Evolutionary conservation across 2,113 vertebrate species (phyloP), one percentile per base, ranked within the genome.

Genomic region (Paramormyrops kingsleyae): DNA sequence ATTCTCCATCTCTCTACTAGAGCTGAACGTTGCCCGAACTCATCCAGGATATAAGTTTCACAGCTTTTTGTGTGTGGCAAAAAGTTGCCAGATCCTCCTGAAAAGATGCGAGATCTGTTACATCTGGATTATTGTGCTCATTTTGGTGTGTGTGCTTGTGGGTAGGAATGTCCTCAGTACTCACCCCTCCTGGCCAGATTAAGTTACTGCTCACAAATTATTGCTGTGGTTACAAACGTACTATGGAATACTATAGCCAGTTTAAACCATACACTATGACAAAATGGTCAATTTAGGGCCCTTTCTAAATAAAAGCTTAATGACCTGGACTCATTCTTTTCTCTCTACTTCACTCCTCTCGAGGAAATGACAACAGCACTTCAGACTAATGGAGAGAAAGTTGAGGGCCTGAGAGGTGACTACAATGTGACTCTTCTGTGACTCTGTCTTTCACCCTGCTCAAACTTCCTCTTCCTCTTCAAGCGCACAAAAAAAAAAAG

Each of bases 401-500:
- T 10, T 9, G 46, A 89, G 47, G 46, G 17, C 9, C 46, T 77
- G 47, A 89, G 88, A 80, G 66, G n/a, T 7, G n/a, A 50, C 47
- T 27, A 31, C 84, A 31, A 31, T 52, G 39, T 31, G 21, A 87
- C 84, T 52, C 13, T 6, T 87, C 47, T 31, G 24, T 31, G 27
- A 15, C n/a, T 87, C 84, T 21, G 44, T 5, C 13, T 53, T 35
- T 50, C 13, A 15, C 35, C 31, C 52, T 90, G 83, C 91, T 19
- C 12, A 74, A 31, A 66, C 89, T 83, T 39, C 59, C 35, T 84
- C 35, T 87, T 91, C 0, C 88, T 92, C 50, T 88, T 90, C 17
- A 84, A 90, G 91, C 88, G 91, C 91, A 91, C 53, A 92, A 91
- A 83, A 90, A 80, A 83, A 47, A 47, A 47, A 47, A 91, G 19